A percentile compares a stretch with the other conserved stretches of the same genome.
phyloP scores from a whole-genome alignment of 1,140 invertebrate genomes.

The Drosophila persimilis region DNA sequence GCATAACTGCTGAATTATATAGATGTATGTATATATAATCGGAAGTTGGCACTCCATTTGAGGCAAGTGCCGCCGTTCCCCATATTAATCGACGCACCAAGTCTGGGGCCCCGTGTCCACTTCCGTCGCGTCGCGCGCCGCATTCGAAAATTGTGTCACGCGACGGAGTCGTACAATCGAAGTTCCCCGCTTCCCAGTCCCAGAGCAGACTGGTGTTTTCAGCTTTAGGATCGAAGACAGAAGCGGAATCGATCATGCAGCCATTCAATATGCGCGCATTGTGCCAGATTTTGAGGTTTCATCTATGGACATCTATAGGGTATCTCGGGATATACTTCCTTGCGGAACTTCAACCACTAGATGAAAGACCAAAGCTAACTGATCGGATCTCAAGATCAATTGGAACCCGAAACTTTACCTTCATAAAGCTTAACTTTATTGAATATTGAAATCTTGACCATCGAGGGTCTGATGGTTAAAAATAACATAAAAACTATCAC shows the following conservation, averaged over 20 bases:
- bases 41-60: slow-evolving; percentile 71
- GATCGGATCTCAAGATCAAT: no score
- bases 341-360: no score
- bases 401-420: no score
- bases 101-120: slow-evolving; percentile 38
- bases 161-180: slow-evolving; percentile 14
- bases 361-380: no score
- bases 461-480: no score
- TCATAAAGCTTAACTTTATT: no score
- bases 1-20: slow-evolving; percentile 46
- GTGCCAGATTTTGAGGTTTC: slow-evolving; percentile 37
- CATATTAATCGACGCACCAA: slow-evolving; percentile 62
- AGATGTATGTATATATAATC: slow-evolving; percentile 36
- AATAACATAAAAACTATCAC: no score
- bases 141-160: slow-evolving; percentile 64
- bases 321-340: background rate
- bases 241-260: background rate
- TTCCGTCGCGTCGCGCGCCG: slow-evolving; percentile 31
- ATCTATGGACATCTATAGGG: slow-evolving; percentile 2
- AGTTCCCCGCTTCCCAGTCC: background rate
- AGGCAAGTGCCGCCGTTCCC: slow-evolving; percentile 68
- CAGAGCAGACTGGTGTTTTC: background rate
- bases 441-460: no score
- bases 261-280: slow-evolving; percentile 58
- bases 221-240: slow-evolving; percentile 31